phyloP scores from a whole-genome alignment of 2,113 vertebrate species.

The Crocuta crocuta region DNA sequence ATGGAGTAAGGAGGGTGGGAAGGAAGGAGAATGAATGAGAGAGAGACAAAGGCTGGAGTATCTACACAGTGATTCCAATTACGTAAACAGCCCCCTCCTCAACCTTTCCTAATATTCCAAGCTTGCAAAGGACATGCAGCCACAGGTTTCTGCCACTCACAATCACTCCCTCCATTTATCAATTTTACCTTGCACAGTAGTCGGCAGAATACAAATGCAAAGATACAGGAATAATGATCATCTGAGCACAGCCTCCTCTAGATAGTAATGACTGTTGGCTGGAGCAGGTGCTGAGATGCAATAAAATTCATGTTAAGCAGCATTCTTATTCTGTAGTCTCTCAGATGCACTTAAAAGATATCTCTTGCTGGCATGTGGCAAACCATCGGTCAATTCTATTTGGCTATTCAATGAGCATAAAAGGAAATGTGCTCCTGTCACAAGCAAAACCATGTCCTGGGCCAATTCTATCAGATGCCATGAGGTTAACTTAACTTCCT shows the following conservation, averaged over 20 bases:
- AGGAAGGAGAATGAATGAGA: not conserved
- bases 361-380: constrained; percentile 49
- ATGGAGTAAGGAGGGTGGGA: fast-evolving
- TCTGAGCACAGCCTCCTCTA: constrained; percentile 24
- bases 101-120: constrained; percentile 45
- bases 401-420: constrained; percentile 47
- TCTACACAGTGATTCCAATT: constrained; percentile 37
- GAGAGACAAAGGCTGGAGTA: not conserved
- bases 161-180: constrained; percentile 77
- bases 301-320: constrained; percentile 69
- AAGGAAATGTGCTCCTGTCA: constrained; percentile 56
- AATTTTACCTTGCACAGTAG: constrained; percentile 67
- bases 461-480: constrained; percentile 43
- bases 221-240: constrained; percentile 68
- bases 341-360: constrained; percentile 40
- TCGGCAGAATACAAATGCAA: constrained; percentile 72
- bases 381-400: constrained; percentile 59
- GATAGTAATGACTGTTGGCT: constrained; percentile 59
- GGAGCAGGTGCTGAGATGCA: constrained; percentile 59
- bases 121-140: constrained; percentile 72
- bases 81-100: not conserved
- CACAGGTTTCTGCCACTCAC: constrained; percentile 65
- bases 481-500: constrained; percentile 59
- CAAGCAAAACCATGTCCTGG: constrained; percentile 52
- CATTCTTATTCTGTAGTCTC: constrained; percentile 33